Evolutionary conservation across 2,797 vertebrate species (phyloP), one percentile per base, ranked within the genome.

Genomic region (Platalea minor): DNA sequence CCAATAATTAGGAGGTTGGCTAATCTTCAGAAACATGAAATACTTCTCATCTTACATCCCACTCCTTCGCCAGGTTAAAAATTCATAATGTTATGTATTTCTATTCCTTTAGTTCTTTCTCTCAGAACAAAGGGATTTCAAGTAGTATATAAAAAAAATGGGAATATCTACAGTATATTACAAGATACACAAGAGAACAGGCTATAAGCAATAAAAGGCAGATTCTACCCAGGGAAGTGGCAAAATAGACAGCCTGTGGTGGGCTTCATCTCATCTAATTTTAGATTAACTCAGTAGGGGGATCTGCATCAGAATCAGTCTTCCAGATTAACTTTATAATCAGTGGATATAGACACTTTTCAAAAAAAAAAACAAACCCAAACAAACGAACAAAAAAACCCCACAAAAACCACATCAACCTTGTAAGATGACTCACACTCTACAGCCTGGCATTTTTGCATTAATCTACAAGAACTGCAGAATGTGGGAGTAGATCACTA

Each of bases 1-100:
- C 37, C 57, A 50, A 28, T 83, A 92, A 89, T 75, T 60, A 82
- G n/a, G n/a, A 92, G n/a, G 15, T 23, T 83, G 61, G 24, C 14
- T 81, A 72, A 95, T 77, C 56, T 77, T 91, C 68, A 81, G 75
- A 80, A 83, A 82, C 12, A 43, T 7, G 7, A 93, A 94, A 88
- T 43, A 54, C 19, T 88, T 93, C 23, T 85, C 45, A 53, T 63
- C 35, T 37, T 69, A 45, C 35, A 79, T 57, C 16, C n/a, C 45
- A 70, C 41, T 74, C 68, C 61, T 80, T 70, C 50, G 20, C n/a
- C 45, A 57, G 35, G 7, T 53, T 70, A 80, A 93, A 83, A 93
- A 54, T 20, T n/a, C 25, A 59, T 57, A 39, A 33, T 13, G 8
- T 25, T 37, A 37, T 14, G 3, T 57, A 50, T 68, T 89, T 83